Conservation (phyloP, 92 coral and sea anemone genomes). For the Porites rus region DNA sequence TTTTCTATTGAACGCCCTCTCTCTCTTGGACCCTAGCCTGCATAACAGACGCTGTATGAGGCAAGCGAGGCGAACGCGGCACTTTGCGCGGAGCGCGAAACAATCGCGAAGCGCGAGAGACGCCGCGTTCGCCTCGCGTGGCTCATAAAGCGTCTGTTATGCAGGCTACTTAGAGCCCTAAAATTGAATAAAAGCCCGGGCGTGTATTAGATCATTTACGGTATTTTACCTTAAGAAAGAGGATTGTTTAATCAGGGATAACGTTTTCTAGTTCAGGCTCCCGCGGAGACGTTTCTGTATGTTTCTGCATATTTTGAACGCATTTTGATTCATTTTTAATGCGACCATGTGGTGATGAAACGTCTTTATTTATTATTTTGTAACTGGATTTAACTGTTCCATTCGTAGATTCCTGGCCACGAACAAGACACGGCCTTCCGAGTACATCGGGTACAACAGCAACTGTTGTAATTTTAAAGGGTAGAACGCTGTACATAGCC, state of each 20-base stretch:
- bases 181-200: neutral
- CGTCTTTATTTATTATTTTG: neutral
- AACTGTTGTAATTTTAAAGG: constrained; percentile 84
- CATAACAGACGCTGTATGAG: too few relatives aligned
- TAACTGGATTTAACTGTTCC: neutral
- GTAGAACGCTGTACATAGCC: constrained; percentile 91
- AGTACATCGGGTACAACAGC: constrained; percentile 97
- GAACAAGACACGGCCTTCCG: constrained; percentile 94
- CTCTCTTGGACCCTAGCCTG: too few relatives aligned
- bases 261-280: too few relatives aligned
- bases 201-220: neutral
- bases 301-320: neutral
- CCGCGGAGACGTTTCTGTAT: too few relatives aligned
- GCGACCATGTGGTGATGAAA: neutral
- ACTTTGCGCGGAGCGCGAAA: too few relatives aligned
- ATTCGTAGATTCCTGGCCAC: constrained; percentile 90
- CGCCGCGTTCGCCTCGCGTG: too few relatives aligned
- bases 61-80: too few relatives aligned
- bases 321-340: neutral
- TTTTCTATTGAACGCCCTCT: too few relatives aligned
- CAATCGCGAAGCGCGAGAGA: too few relatives aligned
- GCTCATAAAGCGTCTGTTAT: too few relatives aligned
- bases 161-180: too few relatives aligned
- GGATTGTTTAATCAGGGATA: too few relatives aligned
- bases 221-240: neutral